These are phyloP conservation scores for Limonius californicus DNA, from an alignment of 1,140 invertebrate species.

Conservation along the genomic window DNA sequence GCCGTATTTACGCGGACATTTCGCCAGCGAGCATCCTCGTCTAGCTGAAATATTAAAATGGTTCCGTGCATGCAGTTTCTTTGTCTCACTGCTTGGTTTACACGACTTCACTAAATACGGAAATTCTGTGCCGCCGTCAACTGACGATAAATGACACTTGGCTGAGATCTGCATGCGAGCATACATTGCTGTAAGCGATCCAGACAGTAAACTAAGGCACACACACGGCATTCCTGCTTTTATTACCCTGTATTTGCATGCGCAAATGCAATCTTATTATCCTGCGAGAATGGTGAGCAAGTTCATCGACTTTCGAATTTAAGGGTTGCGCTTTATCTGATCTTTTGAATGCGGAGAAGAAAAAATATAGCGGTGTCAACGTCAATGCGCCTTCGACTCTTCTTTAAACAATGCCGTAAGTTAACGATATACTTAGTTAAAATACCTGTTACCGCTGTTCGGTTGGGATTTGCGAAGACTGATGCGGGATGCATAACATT, in stretches of 20 bases:
- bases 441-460: conserved; percentile 27
- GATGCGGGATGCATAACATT: conserved; percentile 5
- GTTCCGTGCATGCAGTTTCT: conserved; percentile 11
- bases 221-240: conserved; percentile 23
- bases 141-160: conserved; percentile 34
- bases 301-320: conserved; percentile 36
- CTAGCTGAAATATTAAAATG: conserved; percentile 10
- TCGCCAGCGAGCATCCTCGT: conserved; percentile 2
- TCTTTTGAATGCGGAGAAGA: conserved; percentile 27
- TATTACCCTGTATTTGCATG: conserved; percentile 31
- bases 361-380: conserved; percentile 31
- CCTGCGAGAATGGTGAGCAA: conserved; percentile 8
- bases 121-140: conserved; percentile 30
- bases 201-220: conserved; percentile 28
- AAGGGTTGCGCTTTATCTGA: conserved; percentile 37
- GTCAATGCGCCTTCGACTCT: conserved; percentile 4
- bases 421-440: conserved; percentile 39
- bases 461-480: conserved; percentile 1
- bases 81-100: conserved; percentile 11
- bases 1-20: conserved; percentile 6
- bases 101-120: conserved; percentile 31
- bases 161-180: conserved; percentile 33
- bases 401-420: conserved; percentile 32
- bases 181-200: conserved; percentile 34
- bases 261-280: conserved; percentile 32